Base-by-base conservation (phyloP, 1,140 invertebrate genomes). In the Atta colombica region DNA sequence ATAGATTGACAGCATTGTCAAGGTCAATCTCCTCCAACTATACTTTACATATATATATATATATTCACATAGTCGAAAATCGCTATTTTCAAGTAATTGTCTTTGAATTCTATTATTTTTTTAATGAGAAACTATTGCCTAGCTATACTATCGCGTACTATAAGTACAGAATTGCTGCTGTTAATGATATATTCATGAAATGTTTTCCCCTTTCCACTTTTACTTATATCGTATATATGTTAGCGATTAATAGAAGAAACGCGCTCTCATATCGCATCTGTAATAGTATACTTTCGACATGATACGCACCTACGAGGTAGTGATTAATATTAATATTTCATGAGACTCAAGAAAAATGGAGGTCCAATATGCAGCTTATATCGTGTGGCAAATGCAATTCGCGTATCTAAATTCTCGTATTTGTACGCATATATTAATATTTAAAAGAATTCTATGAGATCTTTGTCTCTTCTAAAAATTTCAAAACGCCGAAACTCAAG, bases 1-100 rank as follows among this genome's bases (percentile, higher is more conserved):
- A 51, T 63, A 51, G 63, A 78, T 77, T 91, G 88, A 84, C 89
- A 88, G 86, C 93, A 94, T 87, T 94, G 94, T 93, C 94, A 95
- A 95, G 94, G 94, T 87, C 92, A 93, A 90, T 92, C 89, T 88
- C 60, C 72, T 77, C 21, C 14, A 66, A 53, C 63, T 66, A 60
- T 12, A 18, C 12, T n/a, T n/a, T n/a, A n/a, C n/a, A n/a, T 45
- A 72, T 25, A 25, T 25, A 25, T 25, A 25, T 45, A 72, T 25
- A 74, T 39, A 72, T 58, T 82, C 10, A 3, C 12, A 45, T 5
- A 10, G 21, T 16, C n/a, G 1, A 55, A 77, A 77, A 77, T 85
- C 8, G 14, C 16, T 21, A 25, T n/a, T 58, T 61, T 80, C 66
- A 61, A 58, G 21, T 77, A 14, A 55, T 25, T 21, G n/a, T 60